Evolutionary conservation across 2,113 vertebrate genomes (phyloP).

Genomic region (Cyanoramphus novaezelandiae): DNA sequence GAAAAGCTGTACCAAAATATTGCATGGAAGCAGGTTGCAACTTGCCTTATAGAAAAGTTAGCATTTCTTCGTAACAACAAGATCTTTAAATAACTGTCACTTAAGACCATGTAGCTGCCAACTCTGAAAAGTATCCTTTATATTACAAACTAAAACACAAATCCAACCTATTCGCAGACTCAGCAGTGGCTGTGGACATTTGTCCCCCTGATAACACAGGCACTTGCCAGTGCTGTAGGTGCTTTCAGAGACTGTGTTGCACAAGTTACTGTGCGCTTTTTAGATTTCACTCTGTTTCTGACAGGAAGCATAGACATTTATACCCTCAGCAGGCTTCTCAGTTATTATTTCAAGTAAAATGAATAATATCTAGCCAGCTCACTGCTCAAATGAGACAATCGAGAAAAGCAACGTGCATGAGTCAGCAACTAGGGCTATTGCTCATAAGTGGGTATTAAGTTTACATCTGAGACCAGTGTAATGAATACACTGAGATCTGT

Average conservation of each 20-base stretch:
- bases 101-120: background rate
- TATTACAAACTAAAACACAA: background rate
- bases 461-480: background rate
- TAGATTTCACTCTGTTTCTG: background rate
- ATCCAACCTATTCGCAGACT: background rate
- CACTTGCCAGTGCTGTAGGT: background rate
- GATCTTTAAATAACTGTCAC: background rate
- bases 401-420: background rate
- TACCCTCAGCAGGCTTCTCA: background rate
- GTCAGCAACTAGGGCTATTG: constrained; percentile 30
- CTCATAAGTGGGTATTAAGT: background rate
- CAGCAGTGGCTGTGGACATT: background rate
- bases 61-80: background rate
- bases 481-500: background rate
- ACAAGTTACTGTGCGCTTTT: background rate
- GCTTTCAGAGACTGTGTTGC: background rate
- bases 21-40: background rate
- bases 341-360: constrained; percentile 27
- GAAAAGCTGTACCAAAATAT: background rate
- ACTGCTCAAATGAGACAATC: background rate
- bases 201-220: fast-evolving
- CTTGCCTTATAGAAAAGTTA: background rate
- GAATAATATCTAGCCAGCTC: constrained; percentile 23
- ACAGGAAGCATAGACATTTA: background rate
- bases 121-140: background rate